Conservation (phyloP, 2,113 vertebrate species). For the Nipponia nippon region DNA sequence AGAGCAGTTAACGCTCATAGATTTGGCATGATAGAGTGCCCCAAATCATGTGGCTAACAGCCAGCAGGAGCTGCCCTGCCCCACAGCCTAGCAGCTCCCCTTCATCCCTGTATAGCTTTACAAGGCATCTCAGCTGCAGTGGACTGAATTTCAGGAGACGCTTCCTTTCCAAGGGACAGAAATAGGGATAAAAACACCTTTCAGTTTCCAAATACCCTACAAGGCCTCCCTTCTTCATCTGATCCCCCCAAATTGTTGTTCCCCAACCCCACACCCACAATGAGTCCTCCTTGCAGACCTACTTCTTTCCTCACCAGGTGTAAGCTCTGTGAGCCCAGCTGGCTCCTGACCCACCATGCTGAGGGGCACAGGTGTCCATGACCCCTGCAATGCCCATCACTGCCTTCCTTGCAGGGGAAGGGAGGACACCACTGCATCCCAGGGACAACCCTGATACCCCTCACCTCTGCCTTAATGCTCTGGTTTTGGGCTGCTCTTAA, state of each 20-base stretch:
- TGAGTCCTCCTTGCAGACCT: not conserved
- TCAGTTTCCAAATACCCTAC: not conserved
- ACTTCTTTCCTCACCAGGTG: not conserved
- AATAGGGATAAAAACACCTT: not conserved
- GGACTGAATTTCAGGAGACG: not conserved
- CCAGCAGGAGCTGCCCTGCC: not conserved
- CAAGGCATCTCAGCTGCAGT: not conserved
- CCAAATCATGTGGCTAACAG: not conserved
- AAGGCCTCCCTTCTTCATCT: not conserved
- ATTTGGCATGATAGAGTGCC: not conserved
- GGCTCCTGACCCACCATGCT: accelerated
- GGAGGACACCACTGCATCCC: not conserved
- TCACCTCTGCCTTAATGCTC: not conserved
- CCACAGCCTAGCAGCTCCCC: not conserved
- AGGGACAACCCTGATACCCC: too few species aligned
- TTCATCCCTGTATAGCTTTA: not conserved
- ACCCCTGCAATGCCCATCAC: too few species aligned
- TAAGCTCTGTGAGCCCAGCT: not conserved
- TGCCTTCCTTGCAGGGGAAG: accelerated
- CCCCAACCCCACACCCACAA: too few species aligned
- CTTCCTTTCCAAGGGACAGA: not conserved
- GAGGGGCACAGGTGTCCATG: not conserved
- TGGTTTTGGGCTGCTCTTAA: not conserved
- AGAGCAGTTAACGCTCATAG: not conserved
- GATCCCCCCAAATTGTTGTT: not conserved